Base-by-base conservation (phyloP, 1,140 invertebrate species). In the Phenacoccus solenopsis region DNA sequence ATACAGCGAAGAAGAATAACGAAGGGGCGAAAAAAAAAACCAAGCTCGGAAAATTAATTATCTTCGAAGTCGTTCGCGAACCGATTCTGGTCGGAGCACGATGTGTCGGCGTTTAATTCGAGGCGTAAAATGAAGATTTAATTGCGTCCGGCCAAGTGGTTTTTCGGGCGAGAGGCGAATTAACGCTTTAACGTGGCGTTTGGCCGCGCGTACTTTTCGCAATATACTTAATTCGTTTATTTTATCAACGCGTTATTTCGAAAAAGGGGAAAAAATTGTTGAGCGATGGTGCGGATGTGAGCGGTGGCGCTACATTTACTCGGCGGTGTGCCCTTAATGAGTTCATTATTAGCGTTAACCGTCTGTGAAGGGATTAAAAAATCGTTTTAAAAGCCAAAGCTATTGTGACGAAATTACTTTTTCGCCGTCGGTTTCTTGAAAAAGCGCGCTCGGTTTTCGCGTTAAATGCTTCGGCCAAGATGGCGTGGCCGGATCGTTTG, bases 161-260 rank as follows among this genome's bases (percentile, higher is more conserved):
- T n/a, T n/a, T 49, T n/a, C n/a, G n/a, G 38, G 38, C 38, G 38
- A 49, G 38, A n/a, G 30, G 38, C 38, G 20, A 49, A 16, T 49
- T 49, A 16, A 49, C 38, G 38, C 38, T 10, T 49, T 49, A 49
- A n/a, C 38, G n/a, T n/a, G n/a, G n/a, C n/a, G n/a, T n/a, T n/a
- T n/a, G n/a, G n/a, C n/a, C n/a, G n/a, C n/a, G n/a, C n/a, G n/a
- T n/a, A n/a, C n/a, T n/a, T 49, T 49, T 49, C 20, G 20, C 13
- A 49, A 49, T 49, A 49, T n/a, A 49, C 38, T 49, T 49, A 49
- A 49, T 49, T 49, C 38, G 16, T 49, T 32, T 32, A 32, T 32
- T 49, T 49, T 49, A 49, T 49, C 38, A 49, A 49, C 38, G 38
- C n/a, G n/a, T n/a, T 49, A 49, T 49, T 49, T 49, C n/a, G n/a